Evolutionary conservation across 2,113 vertebrate genomes (phyloP), one percentile per base, ranked within the genome.

Genomic region (Misgurnus anguillicaudatus): DNA sequence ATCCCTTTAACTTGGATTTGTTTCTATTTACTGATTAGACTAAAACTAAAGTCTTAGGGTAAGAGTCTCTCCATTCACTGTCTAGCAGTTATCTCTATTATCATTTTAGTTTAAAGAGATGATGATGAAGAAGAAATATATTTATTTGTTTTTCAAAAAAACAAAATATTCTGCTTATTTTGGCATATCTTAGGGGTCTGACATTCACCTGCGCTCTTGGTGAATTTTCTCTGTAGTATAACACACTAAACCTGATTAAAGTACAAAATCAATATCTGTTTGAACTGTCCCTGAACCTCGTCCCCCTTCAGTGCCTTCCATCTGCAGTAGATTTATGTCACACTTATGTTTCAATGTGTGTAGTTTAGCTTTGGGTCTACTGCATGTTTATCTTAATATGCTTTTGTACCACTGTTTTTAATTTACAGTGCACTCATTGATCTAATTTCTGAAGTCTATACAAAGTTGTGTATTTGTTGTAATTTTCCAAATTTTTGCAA

Each of bases 171-270:
- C 13, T 51, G 9, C 47, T 42, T 42, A 31, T 42, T 9, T 42
- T 51, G 47, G 47, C 47, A 51, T 51, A 11, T 3, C 47, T 13
- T 11, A 13, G 47, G 47, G 10, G 47, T 51, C 47, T 51, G 10
- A 14, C 47, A 13, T 0, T 51, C 24, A 51, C 31, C 45, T 62
- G 39, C 68, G 19, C 63, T 61, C 45, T 61, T 24, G 9, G 48
- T 85, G 48, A 45, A 68, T 78, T 84, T 90, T 80, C 78, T 71
- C 79, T 92, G 86, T 93, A 95, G 94, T 95, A 93, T 88, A 91
- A 95, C 93, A 93, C 89, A 90, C 91, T 95, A 93, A 94, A 94
- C 89, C 93, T 94, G 91, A 92, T 94, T 91, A 95, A 94, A 95
- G 94, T 96, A 95, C 95, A 94, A 41, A 5, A 45, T 73, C n/a